Percentiles rank a stretch among this genome's conserved stretches.
Conservation (phyloP, 1,140 invertebrate genomes). For the Caenorhabditis brenneri region DNA sequence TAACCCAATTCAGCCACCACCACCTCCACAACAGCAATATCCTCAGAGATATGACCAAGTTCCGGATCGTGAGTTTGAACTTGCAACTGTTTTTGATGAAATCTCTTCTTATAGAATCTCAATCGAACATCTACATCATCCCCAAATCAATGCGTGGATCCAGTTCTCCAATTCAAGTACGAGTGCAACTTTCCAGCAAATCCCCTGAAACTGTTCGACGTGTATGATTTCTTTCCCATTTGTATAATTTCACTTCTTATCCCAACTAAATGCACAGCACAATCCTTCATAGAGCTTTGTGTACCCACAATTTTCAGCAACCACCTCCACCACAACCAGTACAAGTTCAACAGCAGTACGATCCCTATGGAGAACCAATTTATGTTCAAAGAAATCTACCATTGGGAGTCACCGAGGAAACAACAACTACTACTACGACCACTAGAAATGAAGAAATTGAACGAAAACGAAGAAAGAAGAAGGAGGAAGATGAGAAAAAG, state of each 20-base stretch:
- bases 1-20: not conserved
- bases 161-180: not conserved
- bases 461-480: conserved; percentile 7
- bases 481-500: not conserved
- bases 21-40: not conserved
- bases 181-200: not conserved
- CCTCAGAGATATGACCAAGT: conserved; percentile 14
- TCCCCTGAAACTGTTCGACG: conserved; percentile 16
- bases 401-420: conserved; percentile 9
- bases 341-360: not conserved
- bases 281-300: too few relatives aligned
- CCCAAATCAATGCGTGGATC: not conserved
- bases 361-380: not conserved
- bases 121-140: conserved; percentile 4
- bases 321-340: not conserved
- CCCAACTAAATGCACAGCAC: too few relatives aligned
- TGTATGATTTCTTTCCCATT: conserved; percentile 11
- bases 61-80: not conserved
- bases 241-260: not conserved
- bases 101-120: not conserved
- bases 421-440: not conserved
- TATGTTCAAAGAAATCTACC: conserved; percentile 7
- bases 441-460: conserved; percentile 30
- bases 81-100: too few relatives aligned
- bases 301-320: not conserved